Base-by-base conservation (phyloP, 2,888 invertebrate species). In the Eristalis tenax region DNA sequence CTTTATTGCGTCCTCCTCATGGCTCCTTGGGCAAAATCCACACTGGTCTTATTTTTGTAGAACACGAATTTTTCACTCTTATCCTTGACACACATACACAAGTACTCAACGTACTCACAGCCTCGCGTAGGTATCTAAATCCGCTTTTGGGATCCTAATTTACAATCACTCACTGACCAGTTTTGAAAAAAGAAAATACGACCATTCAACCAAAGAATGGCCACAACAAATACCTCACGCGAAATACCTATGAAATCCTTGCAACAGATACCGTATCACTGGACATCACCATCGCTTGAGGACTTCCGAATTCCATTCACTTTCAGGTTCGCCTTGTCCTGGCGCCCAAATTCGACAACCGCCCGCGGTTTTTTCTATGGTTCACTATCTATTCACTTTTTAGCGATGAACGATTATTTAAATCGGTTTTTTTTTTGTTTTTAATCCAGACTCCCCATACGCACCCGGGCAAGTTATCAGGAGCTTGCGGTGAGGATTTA, bases 301-400 rank as follows among this genome's bases (percentile, higher is more conserved):
- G 40, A 43, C 4, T 15, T 4, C 4, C 40, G 43, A 2, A 43
- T 43, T 43, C 43, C 43, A 6, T 18, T n/a, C 32, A 32, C 32
- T 32, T 8, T 43, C 43, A n/a, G n/a, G n/a, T 15, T 43, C 43
- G 43, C n/a, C n/a, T 15, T 43, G 50, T 73, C 28, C 69, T 81
- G 85, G 81, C 85, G 76, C 76, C 64, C 43, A 69, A 73, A 81
- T 77, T 81, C 22, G 69, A 81, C 63, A 11, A 59, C 26, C 15
- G 23, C 43, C 11, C 13, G 10, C 40, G 35, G 57, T 4, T 11
- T 23, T 35, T 68, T 28, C 59, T 70, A 38, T 32, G 76, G 40
- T 64, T 77, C 77, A 77, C 85, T n/a, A 50, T 50, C 64, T 69
- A 81, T 81, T 80, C 13, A 76, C 35, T 35, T 77, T 69, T 35